A percentile compares a stretch with the other conserved stretches of the same genome.
Evolutionary conservation across 2,888 invertebrate species (phyloP).

Genomic region (Drosophila sordidula): DNA sequence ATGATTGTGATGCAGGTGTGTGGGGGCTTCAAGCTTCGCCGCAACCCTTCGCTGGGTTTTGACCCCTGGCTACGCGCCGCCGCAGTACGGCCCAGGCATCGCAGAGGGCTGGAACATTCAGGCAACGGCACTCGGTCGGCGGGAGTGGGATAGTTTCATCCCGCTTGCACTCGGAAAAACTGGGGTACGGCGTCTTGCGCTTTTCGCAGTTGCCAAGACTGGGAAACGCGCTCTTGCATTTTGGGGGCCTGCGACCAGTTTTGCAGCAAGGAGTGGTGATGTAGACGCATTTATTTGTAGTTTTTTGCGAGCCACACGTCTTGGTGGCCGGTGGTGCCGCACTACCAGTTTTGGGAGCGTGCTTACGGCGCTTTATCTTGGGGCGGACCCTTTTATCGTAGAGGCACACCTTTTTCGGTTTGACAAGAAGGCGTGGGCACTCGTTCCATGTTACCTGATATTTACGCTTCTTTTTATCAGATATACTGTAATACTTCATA

Average conservation of each 20-base stretch:
- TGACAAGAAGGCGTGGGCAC: slow-evolving; percentile 53
- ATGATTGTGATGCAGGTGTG: too few relatives aligned
- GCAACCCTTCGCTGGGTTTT: slow-evolving; percentile 13
- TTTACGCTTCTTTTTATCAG: slow-evolving; percentile 54
- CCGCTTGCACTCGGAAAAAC: slow-evolving; percentile 63
- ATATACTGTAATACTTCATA: slow-evolving; percentile 55
- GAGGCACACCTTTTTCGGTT: slow-evolving; percentile 53
- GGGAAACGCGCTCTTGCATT: slow-evolving; percentile 28
- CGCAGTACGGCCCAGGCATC: slow-evolving; percentile 64
- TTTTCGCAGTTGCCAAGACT: slow-evolving; percentile 39
- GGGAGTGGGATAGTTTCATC: slow-evolving; percentile 12
- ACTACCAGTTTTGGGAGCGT: neutral
- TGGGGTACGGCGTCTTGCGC: slow-evolving; percentile 56
- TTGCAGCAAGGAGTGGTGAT: slow-evolving; percentile 53
- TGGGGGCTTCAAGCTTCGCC: slow-evolving; percentile 46
- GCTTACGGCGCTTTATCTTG: slow-evolving; percentile 34
- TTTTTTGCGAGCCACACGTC: neutral
- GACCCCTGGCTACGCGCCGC: slow-evolving; percentile 43
- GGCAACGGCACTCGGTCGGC: slow-evolving; percentile 52
- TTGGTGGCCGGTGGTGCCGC: neutral
- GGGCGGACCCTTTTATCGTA: slow-evolving; percentile 29
- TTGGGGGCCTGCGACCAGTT: slow-evolving; percentile 51
- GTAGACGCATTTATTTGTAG: slow-evolving; percentile 21
- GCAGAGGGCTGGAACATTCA: slow-evolving; percentile 22
- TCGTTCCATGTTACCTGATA: slow-evolving; percentile 74